Percentiles rank a stretch among this genome's conserved stretches.
Evolutionary conservation across 2,888 invertebrate genomes (phyloP).

Genomic region (Torymus texanus): DNA sequence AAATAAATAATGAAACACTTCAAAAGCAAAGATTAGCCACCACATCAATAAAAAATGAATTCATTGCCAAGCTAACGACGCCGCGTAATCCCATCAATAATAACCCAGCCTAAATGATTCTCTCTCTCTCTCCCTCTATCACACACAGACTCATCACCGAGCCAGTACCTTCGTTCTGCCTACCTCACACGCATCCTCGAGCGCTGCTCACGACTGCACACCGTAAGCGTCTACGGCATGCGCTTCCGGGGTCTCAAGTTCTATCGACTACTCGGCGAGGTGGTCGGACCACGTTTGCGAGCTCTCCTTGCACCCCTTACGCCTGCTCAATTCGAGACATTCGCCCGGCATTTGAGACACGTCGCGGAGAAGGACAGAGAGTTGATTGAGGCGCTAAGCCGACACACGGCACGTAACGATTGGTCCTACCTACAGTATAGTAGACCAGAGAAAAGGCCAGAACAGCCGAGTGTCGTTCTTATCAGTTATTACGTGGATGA

Average conservation of each 20-base stretch:
- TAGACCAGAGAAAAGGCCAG: conserved; percentile 52
- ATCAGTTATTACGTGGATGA: conserved; percentile 60
- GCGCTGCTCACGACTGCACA: conserved; percentile 65
- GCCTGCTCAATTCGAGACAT: conserved; percentile 54
- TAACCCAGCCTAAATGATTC: no score
- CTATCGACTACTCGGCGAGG: conserved; percentile 64
- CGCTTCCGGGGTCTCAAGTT: conserved; percentile 66
- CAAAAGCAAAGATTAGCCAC: no score
- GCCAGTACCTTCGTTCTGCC: conserved; percentile 60
- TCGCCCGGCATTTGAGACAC: conserved; percentile 61
- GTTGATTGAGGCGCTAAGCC: background rate
- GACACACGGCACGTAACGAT: conserved; percentile 31
- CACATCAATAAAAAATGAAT: no score
- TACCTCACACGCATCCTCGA: conserved; percentile 65
- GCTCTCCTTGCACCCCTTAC: conserved; percentile 59
- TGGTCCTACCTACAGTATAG: conserved; percentile 64
- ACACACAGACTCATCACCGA: background rate
- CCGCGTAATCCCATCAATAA: no score
- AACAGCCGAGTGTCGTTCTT: conserved; percentile 56
- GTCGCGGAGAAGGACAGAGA: conserved; percentile 59
- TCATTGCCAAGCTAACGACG: no score
- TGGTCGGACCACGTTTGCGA: conserved; percentile 61
- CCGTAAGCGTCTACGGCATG: conserved; percentile 62
- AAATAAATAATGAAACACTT: no score
- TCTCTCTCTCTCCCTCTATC: no score